Evolutionary conservation across 92 coral and sea anemone genomes (phyloP), one percentile per base, ranked within the genome.

Genomic region (Zoanthus gigantus): DNA sequence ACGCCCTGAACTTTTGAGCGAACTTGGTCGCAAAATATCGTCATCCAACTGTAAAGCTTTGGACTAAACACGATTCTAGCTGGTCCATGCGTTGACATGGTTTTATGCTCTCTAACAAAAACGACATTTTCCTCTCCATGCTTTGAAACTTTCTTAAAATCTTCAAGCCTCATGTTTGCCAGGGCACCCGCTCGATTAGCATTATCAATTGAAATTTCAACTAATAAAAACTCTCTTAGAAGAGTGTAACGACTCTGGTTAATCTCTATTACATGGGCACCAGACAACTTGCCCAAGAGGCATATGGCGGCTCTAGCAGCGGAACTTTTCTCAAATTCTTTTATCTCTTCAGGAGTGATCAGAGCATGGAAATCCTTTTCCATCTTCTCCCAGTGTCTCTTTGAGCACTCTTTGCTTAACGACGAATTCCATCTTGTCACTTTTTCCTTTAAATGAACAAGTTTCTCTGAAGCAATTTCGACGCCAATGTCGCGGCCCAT

Each of bases 81-180:
- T 80, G 91, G 94, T n/a, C 94, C 94, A 56, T 89, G 90, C 60
- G 81, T 84, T 28, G 68, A 78, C 12, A 87, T 47, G 6, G 94
- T 92, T 76, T 92, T 87, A 65, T 89, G 95, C 15, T 90, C 83
- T 80, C 63, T 68, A 6, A 92, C 90, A 28, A 32, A 50, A 67
- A 89, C 68, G 32, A 92, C 88, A 30, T 44, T 53, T 32, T 74
- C 71, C 4, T 79, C 88, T 23, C 67, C 90, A 61, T 84, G 86
- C 53, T 69, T 89, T 30, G 46, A 29, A 69, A 45, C 83, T 7
- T 81, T 86, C 4, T 75, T 78, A 12, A 74, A 83, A 69, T 92
- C 95, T 28, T 74, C 71, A 56, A 90, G 44, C 18, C 81, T 86
- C 92, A 89, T 92, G 58, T 82, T 67, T 29, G 94, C 87, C 0